Evolutionary conservation across 2,113 vertebrate genomes (phyloP).

Genomic region (Agelaius tricolor): DNA sequence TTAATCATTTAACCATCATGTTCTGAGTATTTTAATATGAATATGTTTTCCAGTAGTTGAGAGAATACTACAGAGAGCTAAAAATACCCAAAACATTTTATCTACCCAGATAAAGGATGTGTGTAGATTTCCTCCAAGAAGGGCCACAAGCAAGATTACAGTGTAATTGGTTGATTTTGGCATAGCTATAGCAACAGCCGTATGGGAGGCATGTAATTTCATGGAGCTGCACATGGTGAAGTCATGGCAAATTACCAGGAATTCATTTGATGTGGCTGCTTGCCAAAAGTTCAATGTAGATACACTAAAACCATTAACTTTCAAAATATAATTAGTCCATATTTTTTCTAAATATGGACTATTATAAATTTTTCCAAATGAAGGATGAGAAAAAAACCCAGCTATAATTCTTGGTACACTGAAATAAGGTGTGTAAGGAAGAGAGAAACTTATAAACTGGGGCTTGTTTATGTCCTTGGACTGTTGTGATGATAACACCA

Average conservation of each 20-base stretch:
- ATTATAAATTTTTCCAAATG: not conserved
- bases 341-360: not conserved
- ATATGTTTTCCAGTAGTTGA: not conserved
- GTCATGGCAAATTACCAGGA: constrained; percentile 28
- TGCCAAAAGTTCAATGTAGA: constrained; percentile 17
- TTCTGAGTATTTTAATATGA: not conserved
- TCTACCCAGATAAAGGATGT: not conserved
- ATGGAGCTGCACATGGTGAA: constrained; percentile 25
- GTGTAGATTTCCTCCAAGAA: constrained; percentile 5
- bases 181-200: constrained; percentile 38
- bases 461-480: not conserved
- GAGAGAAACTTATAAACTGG: not conserved
- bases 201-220: constrained; percentile 43
- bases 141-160: not conserved
- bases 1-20: not conserved
- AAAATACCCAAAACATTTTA: not conserved
- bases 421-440: not conserved
- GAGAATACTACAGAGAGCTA: not conserved
- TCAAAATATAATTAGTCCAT: constrained; percentile 19
- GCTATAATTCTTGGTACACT: not conserved
- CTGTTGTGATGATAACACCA: not conserved
- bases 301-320: constrained; percentile 33
- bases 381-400: not conserved
- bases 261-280: constrained; percentile 50
- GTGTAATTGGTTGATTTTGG: constrained; percentile 43